Conservation (phyloP, 2,888 invertebrate genomes). For the Theristus sp. region DNA sequence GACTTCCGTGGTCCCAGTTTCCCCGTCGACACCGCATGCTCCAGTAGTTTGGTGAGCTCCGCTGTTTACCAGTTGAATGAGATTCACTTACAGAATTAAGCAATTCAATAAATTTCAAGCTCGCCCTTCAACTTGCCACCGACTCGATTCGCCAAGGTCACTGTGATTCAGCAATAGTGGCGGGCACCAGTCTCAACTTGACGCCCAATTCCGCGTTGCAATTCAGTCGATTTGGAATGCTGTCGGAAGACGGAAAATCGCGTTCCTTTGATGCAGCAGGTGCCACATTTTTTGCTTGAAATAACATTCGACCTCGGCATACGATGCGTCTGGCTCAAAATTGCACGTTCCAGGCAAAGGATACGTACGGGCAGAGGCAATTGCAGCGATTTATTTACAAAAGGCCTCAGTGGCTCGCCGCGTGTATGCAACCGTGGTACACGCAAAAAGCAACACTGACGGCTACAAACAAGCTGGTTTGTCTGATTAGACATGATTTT, state of each 20-base stretch:
- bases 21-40: too few species aligned
- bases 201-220: conserved; percentile 78
- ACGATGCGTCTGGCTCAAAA: too few species aligned
- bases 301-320: too few species aligned
- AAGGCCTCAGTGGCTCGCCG: conserved; percentile 20
- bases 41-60: too few species aligned
- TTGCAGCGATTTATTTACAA: conserved; percentile 26
- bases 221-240: conserved; percentile 80
- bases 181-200: conserved; percentile 66
- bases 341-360: too few species aligned
- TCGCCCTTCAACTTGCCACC: conserved; percentile 18
- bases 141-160: conserved; percentile 62
- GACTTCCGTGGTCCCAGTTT: too few species aligned
- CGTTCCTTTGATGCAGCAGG: not conserved
- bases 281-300: too few species aligned
- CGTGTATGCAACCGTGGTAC: conserved; percentile 25
- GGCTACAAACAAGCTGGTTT: conserved; percentile 68
- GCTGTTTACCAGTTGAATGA: too few species aligned
- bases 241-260: conserved; percentile 54
- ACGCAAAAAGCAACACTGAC: conserved; percentile 83
- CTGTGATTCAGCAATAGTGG: conserved; percentile 88
- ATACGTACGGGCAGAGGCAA: conserved; percentile 28
- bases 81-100: too few species aligned
- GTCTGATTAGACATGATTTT: too few species aligned
- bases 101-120: too few species aligned